phyloP scores from a whole-genome alignment of 2,113 vertebrate species.

The Rhinolophus sinicus region DNA sequence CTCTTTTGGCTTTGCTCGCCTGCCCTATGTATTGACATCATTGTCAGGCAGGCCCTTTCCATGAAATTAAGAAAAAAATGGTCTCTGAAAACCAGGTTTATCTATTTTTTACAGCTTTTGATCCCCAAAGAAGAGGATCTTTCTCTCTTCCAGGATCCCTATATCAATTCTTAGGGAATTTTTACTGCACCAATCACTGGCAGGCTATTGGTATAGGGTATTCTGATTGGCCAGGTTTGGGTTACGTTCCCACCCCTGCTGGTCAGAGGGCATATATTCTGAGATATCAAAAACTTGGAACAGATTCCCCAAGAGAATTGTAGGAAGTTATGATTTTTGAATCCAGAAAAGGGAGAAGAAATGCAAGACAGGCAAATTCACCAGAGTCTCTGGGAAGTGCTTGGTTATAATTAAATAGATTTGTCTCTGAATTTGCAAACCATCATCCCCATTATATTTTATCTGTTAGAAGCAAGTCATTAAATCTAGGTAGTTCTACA shows the following conservation, averaged over 20 bases:
- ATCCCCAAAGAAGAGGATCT: neutral
- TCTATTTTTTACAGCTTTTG: neutral
- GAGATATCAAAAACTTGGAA: neutral
- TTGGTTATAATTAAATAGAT: neutral
- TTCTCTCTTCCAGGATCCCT: neutral
- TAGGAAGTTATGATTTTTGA: neutral
- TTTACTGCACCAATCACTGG: neutral
- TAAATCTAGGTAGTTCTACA: neutral
- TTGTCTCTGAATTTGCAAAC: slow-evolving; percentile 28
- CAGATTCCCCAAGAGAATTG: neutral
- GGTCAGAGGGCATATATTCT: neutral
- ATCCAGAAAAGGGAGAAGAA: neutral
- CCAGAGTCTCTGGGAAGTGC: neutral
- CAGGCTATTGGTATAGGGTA: neutral
- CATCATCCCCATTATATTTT: neutral
- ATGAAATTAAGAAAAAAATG: neutral
- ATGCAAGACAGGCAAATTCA: neutral
- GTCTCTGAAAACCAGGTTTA: neutral
- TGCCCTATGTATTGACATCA: neutral
- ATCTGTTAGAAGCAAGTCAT: neutral
- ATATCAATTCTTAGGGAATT: neutral
- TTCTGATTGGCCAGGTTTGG: neutral
- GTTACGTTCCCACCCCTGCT: neutral
- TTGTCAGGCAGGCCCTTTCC: neutral
- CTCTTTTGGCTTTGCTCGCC: neutral